These are phyloP conservation scores for Vombatus ursinus DNA, from an alignment of 2,113 vertebrate species.

Conservation along the genomic window DNA sequence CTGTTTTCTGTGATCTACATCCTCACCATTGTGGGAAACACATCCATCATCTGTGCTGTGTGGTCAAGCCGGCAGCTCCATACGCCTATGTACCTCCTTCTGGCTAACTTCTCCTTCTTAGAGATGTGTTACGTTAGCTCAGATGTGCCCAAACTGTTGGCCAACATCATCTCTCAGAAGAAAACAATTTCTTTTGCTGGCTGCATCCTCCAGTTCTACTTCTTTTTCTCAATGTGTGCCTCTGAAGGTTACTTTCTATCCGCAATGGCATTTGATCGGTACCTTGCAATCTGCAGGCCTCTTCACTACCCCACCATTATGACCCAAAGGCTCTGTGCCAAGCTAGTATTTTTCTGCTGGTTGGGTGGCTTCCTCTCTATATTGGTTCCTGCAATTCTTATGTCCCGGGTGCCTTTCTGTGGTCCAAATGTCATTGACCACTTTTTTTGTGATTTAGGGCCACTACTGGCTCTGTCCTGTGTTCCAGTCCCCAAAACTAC, in stretches of 20 bases:
- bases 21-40: slow-evolving; percentile 56
- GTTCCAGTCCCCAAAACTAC: slow-evolving; percentile 20
- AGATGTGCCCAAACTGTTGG: slow-evolving; percentile 49
- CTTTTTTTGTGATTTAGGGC: slow-evolving; percentile 55
- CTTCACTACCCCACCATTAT: slow-evolving; percentile 70
- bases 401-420: slow-evolving; percentile 40
- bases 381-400: slow-evolving; percentile 28
- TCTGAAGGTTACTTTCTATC: slow-evolving; percentile 70
- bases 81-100: slow-evolving; percentile 56
- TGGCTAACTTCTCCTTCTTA: slow-evolving; percentile 58
- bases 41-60: slow-evolving; percentile 31
- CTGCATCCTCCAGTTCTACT: slow-evolving; percentile 80
- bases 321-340: slow-evolving; percentile 6
- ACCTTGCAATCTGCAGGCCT: slow-evolving; percentile 72
- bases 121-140: slow-evolving; percentile 54
- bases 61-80: background rate
- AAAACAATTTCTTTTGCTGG: slow-evolving; percentile 60
- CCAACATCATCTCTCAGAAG: slow-evolving; percentile 56
- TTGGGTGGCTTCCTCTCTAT: slow-evolving; percentile 52
- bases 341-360: slow-evolving; percentile 48
- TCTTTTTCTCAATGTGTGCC: slow-evolving; percentile 67
- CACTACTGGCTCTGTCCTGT: slow-evolving; percentile 39
- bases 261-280: slow-evolving; percentile 74
- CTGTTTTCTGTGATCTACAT: slow-evolving; percentile 56
- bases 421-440: slow-evolving; percentile 42